phyloP scores from a whole-genome alignment of 2,888 invertebrate species.

The Caenorhabditis afra region DNA sequence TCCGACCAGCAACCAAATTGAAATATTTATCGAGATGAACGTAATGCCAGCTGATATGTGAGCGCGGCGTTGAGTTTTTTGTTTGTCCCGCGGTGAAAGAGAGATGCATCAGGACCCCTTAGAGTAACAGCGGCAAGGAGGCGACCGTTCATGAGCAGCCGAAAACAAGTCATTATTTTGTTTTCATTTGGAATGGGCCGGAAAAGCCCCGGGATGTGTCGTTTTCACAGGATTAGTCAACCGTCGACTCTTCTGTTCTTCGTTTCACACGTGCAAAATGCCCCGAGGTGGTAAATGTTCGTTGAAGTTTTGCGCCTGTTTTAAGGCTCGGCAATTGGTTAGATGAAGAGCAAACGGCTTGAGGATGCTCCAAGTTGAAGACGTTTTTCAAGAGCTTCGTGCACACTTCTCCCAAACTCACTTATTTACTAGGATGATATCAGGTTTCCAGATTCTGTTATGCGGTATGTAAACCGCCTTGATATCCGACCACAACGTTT shows the following conservation, averaged over 20 bases:
- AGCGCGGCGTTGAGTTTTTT: slow-evolving; percentile 17
- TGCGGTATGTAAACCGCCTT: slow-evolving; percentile 79
- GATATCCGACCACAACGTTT: slow-evolving; percentile 76
- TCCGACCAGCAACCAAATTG: slow-evolving; percentile 9
- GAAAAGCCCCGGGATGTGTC: slow-evolving; percentile 11
- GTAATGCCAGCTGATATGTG: slow-evolving; percentile 36
- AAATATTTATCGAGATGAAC: slow-evolving; percentile 40
- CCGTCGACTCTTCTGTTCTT: neutral
- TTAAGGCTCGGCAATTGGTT: slow-evolving; percentile 17
- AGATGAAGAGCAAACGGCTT: neutral
- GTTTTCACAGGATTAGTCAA: slow-evolving; percentile 14
- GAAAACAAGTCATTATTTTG: slow-evolving; percentile 50
- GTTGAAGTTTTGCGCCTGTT: neutral
- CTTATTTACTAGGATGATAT: slow-evolving; percentile 80
- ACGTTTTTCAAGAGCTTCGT: neutral
- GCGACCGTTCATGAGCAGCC: slow-evolving; percentile 21
- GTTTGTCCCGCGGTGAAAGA: slow-evolving; percentile 15
- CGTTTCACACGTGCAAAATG: neutral
- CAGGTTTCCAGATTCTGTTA: slow-evolving; percentile 78
- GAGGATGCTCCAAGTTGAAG: neutral
- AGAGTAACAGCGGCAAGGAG: neutral
- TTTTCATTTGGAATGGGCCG: slow-evolving; percentile 29
- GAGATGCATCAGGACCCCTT: slow-evolving; percentile 25
- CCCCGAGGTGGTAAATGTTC: slow-evolving; percentile 24
- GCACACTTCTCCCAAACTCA: slow-evolving; percentile 47